Evolutionary conservation across 1,140 invertebrate genomes (phyloP).

Genomic region (Mya arenaria): DNA sequence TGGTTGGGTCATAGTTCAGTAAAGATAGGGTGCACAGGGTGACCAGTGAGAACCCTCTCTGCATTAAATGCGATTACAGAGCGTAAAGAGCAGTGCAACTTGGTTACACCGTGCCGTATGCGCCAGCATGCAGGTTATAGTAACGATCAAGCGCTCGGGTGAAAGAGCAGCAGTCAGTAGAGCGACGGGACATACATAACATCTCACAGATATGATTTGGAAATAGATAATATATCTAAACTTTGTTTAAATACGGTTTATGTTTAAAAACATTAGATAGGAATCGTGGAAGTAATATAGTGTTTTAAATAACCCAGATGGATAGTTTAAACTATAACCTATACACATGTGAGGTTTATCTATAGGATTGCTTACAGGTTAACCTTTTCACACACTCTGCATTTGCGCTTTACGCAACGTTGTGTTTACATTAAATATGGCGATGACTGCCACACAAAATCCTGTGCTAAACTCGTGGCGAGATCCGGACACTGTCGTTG

Average conservation of each 20-base stretch:
- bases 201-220: conserved; percentile 4
- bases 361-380: conserved; percentile 21
- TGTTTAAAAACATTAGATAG: conserved; percentile 3
- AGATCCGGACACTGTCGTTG: conserved; percentile 69
- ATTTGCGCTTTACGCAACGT: conserved; percentile 5
- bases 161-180: conserved; percentile 52
- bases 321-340: too few relatives aligned
- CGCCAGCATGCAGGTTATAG: conserved; percentile 62
- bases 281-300: too few relatives aligned
- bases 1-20: conserved; percentile 80
- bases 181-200: conserved; percentile 19
- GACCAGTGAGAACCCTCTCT: conserved; percentile 55
- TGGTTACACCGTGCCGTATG: not conserved
- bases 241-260: not conserved
- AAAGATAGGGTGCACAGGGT: conserved; percentile 69
- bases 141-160: conserved; percentile 63
- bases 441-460: conserved; percentile 75
- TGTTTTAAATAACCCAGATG: too few relatives aligned
- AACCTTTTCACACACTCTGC: conserved; percentile 38
- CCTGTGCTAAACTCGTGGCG: conserved; percentile 76
- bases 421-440: conserved; percentile 65
- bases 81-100: conserved; percentile 53
- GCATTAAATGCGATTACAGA: conserved; percentile 70
- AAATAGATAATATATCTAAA: conserved; percentile 5
- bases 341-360: conserved; percentile 35